Evolutionary conservation across 2,888 invertebrate genomes (phyloP), one percentile per base, ranked within the genome.

Genomic region (Hydrotaea cyrtoneurina): DNA sequence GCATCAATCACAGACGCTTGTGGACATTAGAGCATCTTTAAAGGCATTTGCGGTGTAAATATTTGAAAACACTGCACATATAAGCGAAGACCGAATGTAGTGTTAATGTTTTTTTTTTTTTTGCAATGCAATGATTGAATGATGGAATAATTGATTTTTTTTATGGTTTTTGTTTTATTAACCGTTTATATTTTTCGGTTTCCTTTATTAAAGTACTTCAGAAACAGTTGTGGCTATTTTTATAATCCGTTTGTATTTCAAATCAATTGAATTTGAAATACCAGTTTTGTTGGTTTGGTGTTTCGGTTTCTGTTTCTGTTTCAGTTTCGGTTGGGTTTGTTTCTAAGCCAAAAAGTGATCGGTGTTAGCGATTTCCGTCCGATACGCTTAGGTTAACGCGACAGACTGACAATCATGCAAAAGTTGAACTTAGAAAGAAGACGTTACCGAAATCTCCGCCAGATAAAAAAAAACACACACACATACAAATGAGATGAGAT

Each of bases 401-500:
- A 88, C 88, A 89, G 92, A 91, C 91, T 91, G 90, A 90, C 87
- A 87, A 86, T 80, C 86, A 80, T 84, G 78, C 88, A 83, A 84
- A 88, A 88, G 83, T 88, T 88, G 86, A 87, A 87, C 90, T 90
- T 88, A 89, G 89, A 87, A 91, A 90, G 91, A 90, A 90, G 90
- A 91, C 90, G 89, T 81, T 87, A 86, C 87, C 86, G 77, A 86
- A 86, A 86, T 26, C 71, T 80, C 83, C 75, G 69, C 73, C 82
- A 78, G 82, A 82, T 73, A 69, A 15, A 17, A 31, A 53, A 57
- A 57, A 80, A 75, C n/a, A n/a, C n/a, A n/a, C n/a, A n/a, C n/a
- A n/a, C n/a, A n/a, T n/a, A n/a, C n/a, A n/a, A 79, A 78, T 57
- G 43, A 57, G 75, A 46, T 64, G 73, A 84, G 78, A 81, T 64